phyloP scores from a whole-genome alignment of 2,888 invertebrate species.

The Hypercompe scribonia region DNA sequence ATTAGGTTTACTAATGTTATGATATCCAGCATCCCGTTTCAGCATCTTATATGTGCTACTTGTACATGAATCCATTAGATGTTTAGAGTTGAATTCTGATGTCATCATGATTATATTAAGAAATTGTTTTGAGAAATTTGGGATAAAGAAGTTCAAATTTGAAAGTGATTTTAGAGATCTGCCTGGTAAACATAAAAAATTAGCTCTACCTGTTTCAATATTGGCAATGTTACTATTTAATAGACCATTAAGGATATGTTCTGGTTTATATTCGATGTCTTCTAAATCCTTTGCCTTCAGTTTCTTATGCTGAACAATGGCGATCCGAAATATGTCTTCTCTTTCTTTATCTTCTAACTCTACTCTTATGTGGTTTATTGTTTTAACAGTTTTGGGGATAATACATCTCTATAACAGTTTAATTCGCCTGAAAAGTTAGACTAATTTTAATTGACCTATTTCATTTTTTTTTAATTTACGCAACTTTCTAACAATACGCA shows the following conservation, averaged over 20 bases:
- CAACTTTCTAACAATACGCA: no score
- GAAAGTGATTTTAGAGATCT: constrained; percentile 2
- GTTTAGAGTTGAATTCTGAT: neutral
- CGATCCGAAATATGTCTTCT: neutral
- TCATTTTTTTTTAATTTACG: neutral
- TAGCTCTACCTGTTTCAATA: neutral
- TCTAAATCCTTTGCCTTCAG: neutral
- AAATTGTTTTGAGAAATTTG: constrained; percentile 1
- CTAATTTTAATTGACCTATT: neutral
- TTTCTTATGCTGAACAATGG: constrained; percentile 3
- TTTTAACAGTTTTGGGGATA: neutral
- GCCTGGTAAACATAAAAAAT: neutral
- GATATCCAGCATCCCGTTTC: neutral
- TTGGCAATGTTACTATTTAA: neutral
- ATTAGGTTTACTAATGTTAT: neutral
- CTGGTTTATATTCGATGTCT: neutral
- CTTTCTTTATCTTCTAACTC: constrained; percentile 15
- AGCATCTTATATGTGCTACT: neutral
- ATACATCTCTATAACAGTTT: constrained; percentile 10
- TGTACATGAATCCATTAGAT: neutral
- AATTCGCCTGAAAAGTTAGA: constrained; percentile 1
- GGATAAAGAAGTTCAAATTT: neutral
- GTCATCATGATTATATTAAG: neutral
- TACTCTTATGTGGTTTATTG: constrained; percentile 6
- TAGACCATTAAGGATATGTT: neutral